These are phyloP conservation scores for Leptinotarsa texana DNA, from an alignment of 1,140 invertebrate species.

Conservation along the genomic window DNA sequence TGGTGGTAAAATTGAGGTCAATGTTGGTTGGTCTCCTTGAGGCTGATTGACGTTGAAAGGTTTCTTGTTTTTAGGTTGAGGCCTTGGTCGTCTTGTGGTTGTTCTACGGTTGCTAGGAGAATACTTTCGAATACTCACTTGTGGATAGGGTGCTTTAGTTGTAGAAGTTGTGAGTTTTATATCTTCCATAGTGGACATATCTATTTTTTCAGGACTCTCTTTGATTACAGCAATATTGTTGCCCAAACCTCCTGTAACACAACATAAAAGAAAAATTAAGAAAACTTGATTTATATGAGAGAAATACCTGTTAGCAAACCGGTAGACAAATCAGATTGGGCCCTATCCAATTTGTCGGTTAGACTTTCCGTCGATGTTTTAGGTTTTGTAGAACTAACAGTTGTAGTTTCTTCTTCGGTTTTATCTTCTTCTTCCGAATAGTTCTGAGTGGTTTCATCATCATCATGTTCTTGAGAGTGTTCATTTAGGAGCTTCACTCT, in stretches of 20 bases:
- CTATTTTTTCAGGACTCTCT: slow-evolving; percentile 61
- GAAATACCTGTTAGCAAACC: slow-evolving; percentile 66
- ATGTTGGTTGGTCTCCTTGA: slow-evolving; percentile 56
- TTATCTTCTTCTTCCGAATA: slow-evolving; percentile 45
- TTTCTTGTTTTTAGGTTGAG: slow-evolving; percentile 34
- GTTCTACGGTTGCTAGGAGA: slow-evolving; percentile 61
- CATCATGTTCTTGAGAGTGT: slow-evolving; percentile 47
- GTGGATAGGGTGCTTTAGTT: slow-evolving; percentile 33
- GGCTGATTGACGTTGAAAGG: slow-evolving; percentile 41
- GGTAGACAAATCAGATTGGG: slow-evolving; percentile 79
- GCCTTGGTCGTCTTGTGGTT: slow-evolving; percentile 49
- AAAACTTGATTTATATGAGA: neutral
- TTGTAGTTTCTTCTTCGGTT: slow-evolving; percentile 38
- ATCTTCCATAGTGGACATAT: slow-evolving; percentile 34
- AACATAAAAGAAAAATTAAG: slow-evolving; percentile 1
- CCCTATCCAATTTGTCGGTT: slow-evolving; percentile 80
- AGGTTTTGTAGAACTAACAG: slow-evolving; percentile 48
- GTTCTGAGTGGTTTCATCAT: slow-evolving; percentile 48
- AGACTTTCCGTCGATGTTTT: slow-evolving; percentile 76
- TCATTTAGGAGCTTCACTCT: slow-evolving; percentile 52
- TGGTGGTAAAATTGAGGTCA: slow-evolving; percentile 65
- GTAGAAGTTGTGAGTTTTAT: slow-evolving; percentile 26
- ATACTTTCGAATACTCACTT: slow-evolving; percentile 67
- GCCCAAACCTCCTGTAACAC: slow-evolving; percentile 44
- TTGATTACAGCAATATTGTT: slow-evolving; percentile 64